Evolutionary conservation across 2,797 vertebrate genomes (phyloP).

Genomic region (Bradypodion pumilum): DNA sequence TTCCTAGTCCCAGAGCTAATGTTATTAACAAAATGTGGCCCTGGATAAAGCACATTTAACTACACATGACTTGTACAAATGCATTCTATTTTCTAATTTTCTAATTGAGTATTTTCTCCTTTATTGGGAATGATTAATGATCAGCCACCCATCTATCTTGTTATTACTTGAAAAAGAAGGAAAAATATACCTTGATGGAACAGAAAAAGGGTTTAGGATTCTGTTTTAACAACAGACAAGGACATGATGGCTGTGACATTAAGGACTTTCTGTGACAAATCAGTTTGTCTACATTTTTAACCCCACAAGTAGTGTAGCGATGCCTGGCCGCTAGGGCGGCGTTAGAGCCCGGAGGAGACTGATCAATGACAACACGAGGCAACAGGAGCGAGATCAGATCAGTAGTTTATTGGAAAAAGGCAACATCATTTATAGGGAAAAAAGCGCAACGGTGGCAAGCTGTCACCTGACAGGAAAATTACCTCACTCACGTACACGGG

Average conservation of each 20-base stretch:
- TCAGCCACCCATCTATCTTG: neutral
- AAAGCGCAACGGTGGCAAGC: too few species aligned
- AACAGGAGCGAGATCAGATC: too few species aligned
- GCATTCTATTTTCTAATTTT: neutral
- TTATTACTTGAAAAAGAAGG: neutral
- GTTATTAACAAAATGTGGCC: too few species aligned
- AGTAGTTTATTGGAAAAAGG: too few species aligned
- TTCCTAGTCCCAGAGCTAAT: too few species aligned
- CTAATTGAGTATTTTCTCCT: neutral
- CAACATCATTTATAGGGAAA: too few species aligned
- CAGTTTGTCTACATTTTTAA: neutral
- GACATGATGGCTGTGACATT: neutral
- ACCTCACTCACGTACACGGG: too few species aligned
- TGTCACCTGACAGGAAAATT: too few species aligned
- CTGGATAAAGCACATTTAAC: too few species aligned
- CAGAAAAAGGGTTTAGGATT: neutral
- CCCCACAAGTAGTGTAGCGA: neutral
- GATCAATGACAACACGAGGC: too few species aligned
- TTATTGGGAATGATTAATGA: neutral
- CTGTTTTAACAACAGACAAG: neutral
- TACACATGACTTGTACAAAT: slow-evolving; percentile 18
- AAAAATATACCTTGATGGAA: neutral
- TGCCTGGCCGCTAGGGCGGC: too few species aligned
- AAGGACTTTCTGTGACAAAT: neutral
- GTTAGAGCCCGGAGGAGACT: too few species aligned